Conservation (phyloP, 2,113 vertebrate species). For the Oncorhynchus masou region DNA sequence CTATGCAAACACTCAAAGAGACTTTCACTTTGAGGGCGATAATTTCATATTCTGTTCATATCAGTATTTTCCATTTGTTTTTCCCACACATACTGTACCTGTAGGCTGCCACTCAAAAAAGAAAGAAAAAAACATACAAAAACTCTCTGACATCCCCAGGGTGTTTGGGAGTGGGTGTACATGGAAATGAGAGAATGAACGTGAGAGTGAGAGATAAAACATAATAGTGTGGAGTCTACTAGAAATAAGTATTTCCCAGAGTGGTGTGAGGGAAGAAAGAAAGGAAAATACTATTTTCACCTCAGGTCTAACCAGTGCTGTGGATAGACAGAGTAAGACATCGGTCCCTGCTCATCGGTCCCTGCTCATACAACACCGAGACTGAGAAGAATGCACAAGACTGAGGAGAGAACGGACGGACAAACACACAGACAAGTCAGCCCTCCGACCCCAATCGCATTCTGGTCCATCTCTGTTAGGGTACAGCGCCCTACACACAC, state of each 20-base stretch:
- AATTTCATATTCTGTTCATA: too few species aligned
- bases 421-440: not conserved
- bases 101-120: too few species aligned
- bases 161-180: not conserved
- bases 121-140: too few species aligned
- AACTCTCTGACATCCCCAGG: slow-evolving; percentile 16
- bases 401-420: not conserved
- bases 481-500: not conserved
- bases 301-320: too few species aligned
- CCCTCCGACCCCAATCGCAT: not conserved
- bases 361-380: not conserved
- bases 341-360: not conserved
- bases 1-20: slow-evolving; percentile 53
- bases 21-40: slow-evolving; percentile 18
- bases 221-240: too few species aligned
- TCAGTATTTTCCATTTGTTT: too few species aligned
- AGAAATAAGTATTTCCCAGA: not conserved
- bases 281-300: too few species aligned
- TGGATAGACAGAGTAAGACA: not conserved
- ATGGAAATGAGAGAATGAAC: not conserved
- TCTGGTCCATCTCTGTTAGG: not conserved
- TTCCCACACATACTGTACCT: too few species aligned
- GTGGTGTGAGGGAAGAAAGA: not conserved
- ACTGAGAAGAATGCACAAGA: slow-evolving; percentile 3
- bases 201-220: not conserved